Evolutionary conservation across 2,113 vertebrate genomes (phyloP), one percentile per base, ranked within the genome.

Genomic region (Macquaria ambigua): DNA sequence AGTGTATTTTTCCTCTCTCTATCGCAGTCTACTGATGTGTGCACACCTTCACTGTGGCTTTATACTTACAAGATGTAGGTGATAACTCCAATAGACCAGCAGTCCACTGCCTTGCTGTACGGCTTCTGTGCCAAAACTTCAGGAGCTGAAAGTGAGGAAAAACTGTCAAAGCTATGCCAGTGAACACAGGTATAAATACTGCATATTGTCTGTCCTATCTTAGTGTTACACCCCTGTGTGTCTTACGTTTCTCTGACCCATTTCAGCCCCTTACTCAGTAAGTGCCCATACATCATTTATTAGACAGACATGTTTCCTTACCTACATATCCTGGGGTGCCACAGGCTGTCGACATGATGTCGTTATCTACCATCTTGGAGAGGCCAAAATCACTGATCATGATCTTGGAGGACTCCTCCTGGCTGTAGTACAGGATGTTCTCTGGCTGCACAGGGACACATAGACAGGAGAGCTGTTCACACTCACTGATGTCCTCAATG

Each of bases 61-160:
- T 12, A 72, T 87, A 96, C 98, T 98, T 91, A 99, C 98, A 99
- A 64, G 88, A 99, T 99, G 74, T 99, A 99, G 37, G 98, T 97
- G 95, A 99, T 99, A 68, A 99, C 98, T 59, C 98, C 98, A 1
- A 99, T 98, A 21, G 98, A 99, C 98, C 98, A 99, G 95, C 98
- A 99, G 93, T 99, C 98, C 74, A 99, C 98, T 0, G 98, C 97
- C 84, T 99, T 98, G 93, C 97, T 98, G 94, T 99, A 99, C 0
- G 98, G 98, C 74, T 99, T 99, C 96, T 99, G 98, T 5, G 98
- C 96, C 64, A 99, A 92, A 61, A 99, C 98, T 37, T 99, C 98
- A 0, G 98, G 98, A 89, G 98, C 98, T 99, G 93, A 15, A 73
- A 76, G 80, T 10, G 34, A 6, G 11, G 14, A 21, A 31, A 41